Base-by-base conservation (phyloP, 64 coral and sea anemone genomes). In the Montipora capricornis region DNA sequence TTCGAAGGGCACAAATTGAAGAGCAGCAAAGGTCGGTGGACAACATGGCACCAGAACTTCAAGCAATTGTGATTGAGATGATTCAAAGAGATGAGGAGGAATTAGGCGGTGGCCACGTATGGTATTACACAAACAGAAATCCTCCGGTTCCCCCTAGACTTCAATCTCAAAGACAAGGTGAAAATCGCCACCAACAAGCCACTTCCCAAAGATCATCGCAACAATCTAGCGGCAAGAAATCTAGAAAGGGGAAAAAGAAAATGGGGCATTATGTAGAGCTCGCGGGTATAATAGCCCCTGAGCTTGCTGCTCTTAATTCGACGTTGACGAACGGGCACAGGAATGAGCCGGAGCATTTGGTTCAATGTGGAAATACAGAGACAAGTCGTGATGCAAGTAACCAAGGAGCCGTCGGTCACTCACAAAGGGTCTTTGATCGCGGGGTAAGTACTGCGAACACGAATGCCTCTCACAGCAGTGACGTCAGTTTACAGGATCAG, bases 261-360 rank as follows among this genome's bases (percentile, higher is more conserved):
- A 73, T 68, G 12, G 47, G 82, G 12, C 75, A 83, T 22, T 92
- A 92, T 85, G 52, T 83, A 49, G 90, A 74, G 47, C 51, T 84
- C 66, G 90, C 90, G 14, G 50, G 80, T 19, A 12, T 60, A n/a
- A 92, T 92, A 48, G 90, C 90, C 4, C 81, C 90, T 6, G 68
- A 92, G 45, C 44, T 92, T 1, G 55, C 90, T 9, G 80, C 37
- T 14, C n/a, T 92, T 44, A 92, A 92, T 66, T 44, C 17, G 26
- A 47, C 9, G 82, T 46, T 83, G 60, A 49, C 66, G 60, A 86
- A 86, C 17, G 82, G 82, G 46, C 82, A 86, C 16, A 12, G 60
- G 20, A 17, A 73, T 11, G 82, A 8, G 3, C 16, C 44, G 45
- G 62, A 12, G 22, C 14, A 6, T 19, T 16, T 6, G 8, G 2